These are phyloP conservation scores for Athene cunicularia DNA, from an alignment of 2,113 vertebrate genomes.

Conservation along the genomic window DNA sequence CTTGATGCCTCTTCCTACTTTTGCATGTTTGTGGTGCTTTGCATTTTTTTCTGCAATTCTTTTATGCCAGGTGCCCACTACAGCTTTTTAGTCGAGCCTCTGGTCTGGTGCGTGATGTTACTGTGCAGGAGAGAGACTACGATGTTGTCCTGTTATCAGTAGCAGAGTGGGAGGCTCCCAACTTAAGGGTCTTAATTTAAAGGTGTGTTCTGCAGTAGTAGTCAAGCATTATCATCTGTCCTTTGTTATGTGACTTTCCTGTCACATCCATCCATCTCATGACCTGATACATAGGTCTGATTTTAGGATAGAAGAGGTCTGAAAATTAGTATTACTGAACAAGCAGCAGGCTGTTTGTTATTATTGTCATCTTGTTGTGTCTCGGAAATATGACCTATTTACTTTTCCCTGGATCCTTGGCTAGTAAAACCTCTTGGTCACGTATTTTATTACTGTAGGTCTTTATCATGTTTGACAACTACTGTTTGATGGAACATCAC, in stretches of 20 bases:
- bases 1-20: neutral
- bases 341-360: neutral
- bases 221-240: neutral
- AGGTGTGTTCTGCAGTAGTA: neutral
- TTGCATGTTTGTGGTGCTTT: neutral
- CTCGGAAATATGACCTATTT: neutral
- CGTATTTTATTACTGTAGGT: constrained; percentile 44
- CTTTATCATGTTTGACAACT: constrained; percentile 53
- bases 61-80: neutral
- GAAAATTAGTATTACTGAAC: neutral
- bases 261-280: neutral
- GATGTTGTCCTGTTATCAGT: neutral
- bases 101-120: neutral
- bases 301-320: neutral
- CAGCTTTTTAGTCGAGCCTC: neutral
- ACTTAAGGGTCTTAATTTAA: neutral
- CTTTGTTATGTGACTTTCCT: neutral
- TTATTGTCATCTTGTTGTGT: neutral
- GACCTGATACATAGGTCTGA: neutral
- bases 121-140: accelerated
- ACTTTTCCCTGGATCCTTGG: neutral
- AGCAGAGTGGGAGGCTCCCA: neutral
- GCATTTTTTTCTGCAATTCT: neutral
- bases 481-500: constrained; percentile 36
- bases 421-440: constrained; percentile 41